Evolutionary conservation across 2,113 vertebrate genomes (phyloP), one percentile per base, ranked within the genome.

Genomic region (Oncorhynchus gorbuscha): DNA sequence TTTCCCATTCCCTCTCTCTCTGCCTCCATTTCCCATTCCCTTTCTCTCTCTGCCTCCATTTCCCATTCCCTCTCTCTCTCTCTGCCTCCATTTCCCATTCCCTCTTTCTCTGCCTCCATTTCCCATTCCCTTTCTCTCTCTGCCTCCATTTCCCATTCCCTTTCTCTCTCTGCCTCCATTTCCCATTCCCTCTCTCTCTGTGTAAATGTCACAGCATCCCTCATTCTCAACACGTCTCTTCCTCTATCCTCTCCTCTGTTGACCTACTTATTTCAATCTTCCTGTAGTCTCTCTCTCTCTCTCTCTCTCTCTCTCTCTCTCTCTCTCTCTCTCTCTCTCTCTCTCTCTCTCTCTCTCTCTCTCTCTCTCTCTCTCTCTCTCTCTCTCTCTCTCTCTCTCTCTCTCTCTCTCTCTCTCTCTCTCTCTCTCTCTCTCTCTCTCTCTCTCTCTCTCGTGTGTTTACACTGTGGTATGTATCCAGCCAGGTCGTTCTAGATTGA

Each of bases 201-300:
- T 35, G 35, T 35, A 35, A 51, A 51, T 18, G 55, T 79, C 73
- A n/a, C 18, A n/a, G 18, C 59, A 39, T 74, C 30, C 77, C 39
- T 75, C 72, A 73, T 73, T 74, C 59, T 75, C 62, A 67, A 61
- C 74, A 78, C 30, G 51, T 74, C 62, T 79, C 64, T 22, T 62
- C 76, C 72, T 74, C 84, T 68, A 20, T 8, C 58, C 20, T n/a
- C 18, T 20, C 58, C 67, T 83, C 79, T 87, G 76, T 73, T 89
- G 90, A 91, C 90, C 89, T 87, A 89, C 81, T 91, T 92, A 79
- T 32, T 78, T 88, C 86, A 80, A 83, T 90, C 82, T 79, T 85
- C 74, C 6, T 7, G 35, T 35, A 35, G 7, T n/a, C 28, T 76
- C 65, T 72, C 76, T 79, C 26, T 39, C 32, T 76, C 65, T 72